Evolutionary conservation across 2,888 invertebrate species (phyloP), one percentile per base, ranked within the genome.

Genomic region (Nomada fabriciana): DNA sequence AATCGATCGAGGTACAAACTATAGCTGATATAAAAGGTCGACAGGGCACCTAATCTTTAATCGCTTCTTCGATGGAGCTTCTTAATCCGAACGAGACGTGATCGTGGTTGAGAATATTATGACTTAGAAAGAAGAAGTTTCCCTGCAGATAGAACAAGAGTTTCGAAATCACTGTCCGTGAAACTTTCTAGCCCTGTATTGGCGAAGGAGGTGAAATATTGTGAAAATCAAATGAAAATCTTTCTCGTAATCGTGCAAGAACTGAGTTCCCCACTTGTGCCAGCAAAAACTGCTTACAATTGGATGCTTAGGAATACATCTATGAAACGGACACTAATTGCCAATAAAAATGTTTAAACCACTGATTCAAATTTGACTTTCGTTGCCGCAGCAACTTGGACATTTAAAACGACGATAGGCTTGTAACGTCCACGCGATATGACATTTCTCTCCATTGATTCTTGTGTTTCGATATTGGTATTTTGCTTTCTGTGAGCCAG

Each of bases 51-150:
- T 81, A 86, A 86, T 86, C 83, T 88, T 85, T 88, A 83, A 88
- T 86, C 86, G 81, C 83, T 83, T 80, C 77, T 81, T 83, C 82
- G 85, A 88, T 85, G 80, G 82, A 87, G 87, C 82, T 88, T 84
- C 82, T 83, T 87, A 88, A 88, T 88, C 85, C 83, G 77, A 70
- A 75, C 78, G 72, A 68, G 74, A 55, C 83, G 75, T 65, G 77
- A 86, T 78, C 82, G 71, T 74, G 80, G 60, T 73, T 61, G 80
- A 76, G 74, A 82, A 82, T 87, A 84, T 83, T 74, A 82, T 63
- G 80, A 83, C 81, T 57, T 81, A 78, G 80, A 85, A 25, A 25
- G 25, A 25, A 25, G 25, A 85, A 82, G 85, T 73, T 60, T 71
- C 68, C 74, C 25, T 68, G 61, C 57, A 59, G 85, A 82, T 80